Percentiles rank a stretch among this genome's conserved stretches.
Conservation (phyloP, 2,113 vertebrate genomes). For the Sminthopsis crassicaudata region DNA sequence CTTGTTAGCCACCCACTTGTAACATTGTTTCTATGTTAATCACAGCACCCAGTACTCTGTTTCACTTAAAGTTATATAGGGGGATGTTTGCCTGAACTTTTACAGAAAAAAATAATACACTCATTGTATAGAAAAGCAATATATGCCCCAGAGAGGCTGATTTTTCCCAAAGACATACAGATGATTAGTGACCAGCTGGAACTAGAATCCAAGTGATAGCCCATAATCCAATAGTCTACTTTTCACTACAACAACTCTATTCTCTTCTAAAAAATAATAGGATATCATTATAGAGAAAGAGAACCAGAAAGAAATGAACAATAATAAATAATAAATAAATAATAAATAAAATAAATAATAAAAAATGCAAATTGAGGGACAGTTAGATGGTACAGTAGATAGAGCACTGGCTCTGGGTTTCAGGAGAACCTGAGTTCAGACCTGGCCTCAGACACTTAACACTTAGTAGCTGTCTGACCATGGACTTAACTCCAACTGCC, state of each 20-base stretch:
- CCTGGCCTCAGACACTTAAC: not conserved
- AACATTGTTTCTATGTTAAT: not conserved
- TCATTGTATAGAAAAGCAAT: not conserved
- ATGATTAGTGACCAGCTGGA: not conserved
- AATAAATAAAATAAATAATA: no score
- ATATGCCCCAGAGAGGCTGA: not conserved
- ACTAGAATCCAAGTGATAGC: not conserved
- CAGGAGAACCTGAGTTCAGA: not conserved
- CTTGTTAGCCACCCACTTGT: not conserved
- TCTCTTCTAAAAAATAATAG: not conserved
- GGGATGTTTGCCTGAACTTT: not conserved
- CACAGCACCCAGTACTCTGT: not conserved
- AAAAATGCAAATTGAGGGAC: not conserved
- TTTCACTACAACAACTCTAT: not conserved
- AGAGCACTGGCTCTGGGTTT: no score
- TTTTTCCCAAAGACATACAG: not conserved
- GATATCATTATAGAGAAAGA: not conserved
- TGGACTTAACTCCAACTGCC: no score
- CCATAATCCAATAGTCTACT: not conserved
- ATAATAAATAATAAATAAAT: no score
- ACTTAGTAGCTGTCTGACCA: not conserved
- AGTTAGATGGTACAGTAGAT: not conserved
- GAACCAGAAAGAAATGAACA: not conserved
- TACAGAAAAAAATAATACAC: no score
- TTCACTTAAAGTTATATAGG: not conserved